A percentile compares a stretch with the other conserved stretches of the same genome.
Conservation (phyloP, 2,113 vertebrate species). For the Bubo bubo region DNA sequence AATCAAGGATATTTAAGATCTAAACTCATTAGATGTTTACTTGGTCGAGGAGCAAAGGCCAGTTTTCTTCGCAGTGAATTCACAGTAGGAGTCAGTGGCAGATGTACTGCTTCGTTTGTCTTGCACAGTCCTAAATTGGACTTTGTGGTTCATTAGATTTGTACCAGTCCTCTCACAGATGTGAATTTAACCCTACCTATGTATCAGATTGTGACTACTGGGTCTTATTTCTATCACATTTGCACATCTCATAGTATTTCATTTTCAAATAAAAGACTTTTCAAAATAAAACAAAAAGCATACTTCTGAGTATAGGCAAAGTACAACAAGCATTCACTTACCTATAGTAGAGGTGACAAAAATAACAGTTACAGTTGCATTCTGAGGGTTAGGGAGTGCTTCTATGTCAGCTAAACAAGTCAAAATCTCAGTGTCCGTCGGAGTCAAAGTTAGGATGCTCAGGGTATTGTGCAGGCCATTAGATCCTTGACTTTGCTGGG, state of each 20-base stretch:
- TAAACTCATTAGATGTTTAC: neutral
- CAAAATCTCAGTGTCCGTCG: constrained; percentile 69
- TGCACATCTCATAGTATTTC: neutral
- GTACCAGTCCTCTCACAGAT: neutral
- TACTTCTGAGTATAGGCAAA: neutral
- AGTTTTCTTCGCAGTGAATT: neutral
- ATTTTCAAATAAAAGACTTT: neutral
- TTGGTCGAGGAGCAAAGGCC: neutral
- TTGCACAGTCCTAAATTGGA: neutral
- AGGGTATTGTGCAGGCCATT: constrained; percentile 62
- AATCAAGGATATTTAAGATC: neutral
- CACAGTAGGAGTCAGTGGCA: neutral
- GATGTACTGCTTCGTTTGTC: neutral
- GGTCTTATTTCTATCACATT: neutral
- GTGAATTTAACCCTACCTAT: neutral
- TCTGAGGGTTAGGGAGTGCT: constrained; percentile 69
- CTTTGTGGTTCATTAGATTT: neutral
- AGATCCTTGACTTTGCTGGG: constrained; percentile 45
- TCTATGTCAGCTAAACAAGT: constrained; percentile 82
- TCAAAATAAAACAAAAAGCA: neutral
- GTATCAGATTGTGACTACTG: neutral
- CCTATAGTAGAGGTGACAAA: constrained; percentile 67
- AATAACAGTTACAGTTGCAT: constrained; percentile 70
- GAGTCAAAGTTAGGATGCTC: constrained; percentile 78
- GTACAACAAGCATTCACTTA: constrained; percentile 52